Evolutionary conservation across 2,888 invertebrate genomes (phyloP).

Genomic region (Synergus japonicus): DNA sequence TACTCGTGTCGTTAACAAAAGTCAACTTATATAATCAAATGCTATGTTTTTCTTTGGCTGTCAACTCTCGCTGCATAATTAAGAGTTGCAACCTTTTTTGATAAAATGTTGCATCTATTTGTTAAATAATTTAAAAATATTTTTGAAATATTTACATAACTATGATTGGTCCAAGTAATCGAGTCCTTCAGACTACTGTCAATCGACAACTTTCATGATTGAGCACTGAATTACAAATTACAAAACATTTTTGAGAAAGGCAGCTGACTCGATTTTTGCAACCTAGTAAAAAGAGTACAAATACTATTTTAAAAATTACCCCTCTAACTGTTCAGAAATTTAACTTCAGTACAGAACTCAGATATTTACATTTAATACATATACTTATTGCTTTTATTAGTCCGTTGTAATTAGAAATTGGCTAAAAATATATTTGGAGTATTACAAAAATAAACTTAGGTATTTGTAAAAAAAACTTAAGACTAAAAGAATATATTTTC

Average conservation of each 20-base stretch:
- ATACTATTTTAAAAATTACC: neutral
- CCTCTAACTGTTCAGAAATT: neutral
- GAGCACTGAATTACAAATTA: conserved; percentile 12
- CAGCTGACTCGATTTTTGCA: conserved; percentile 30
- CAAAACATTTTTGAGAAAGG: conserved; percentile 2
- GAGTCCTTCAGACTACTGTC: conserved; percentile 2
- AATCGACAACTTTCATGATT: conserved; percentile 10
- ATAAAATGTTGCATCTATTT: neutral
- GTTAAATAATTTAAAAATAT: neutral
- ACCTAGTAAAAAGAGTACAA: conserved; percentile 17
- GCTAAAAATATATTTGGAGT: neutral
- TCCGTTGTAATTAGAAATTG: conserved; percentile 3
- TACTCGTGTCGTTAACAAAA: neutral
- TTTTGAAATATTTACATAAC: conserved; percentile 25
- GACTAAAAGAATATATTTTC: neutral
- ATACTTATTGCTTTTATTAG: neutral
- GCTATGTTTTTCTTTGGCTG: neutral
- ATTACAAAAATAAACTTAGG: conserved; percentile 22
- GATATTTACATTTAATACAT: conserved; percentile 22
- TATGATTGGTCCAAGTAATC: conserved; percentile 23
- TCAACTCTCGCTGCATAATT: neutral
- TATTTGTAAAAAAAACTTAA: neutral
- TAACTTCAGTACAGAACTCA: conserved; percentile 19
- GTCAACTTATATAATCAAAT: neutral
- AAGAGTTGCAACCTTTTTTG: neutral